Base-by-base conservation (phyloP, 2,113 vertebrate species). In the Tichodroma muraria region DNA sequence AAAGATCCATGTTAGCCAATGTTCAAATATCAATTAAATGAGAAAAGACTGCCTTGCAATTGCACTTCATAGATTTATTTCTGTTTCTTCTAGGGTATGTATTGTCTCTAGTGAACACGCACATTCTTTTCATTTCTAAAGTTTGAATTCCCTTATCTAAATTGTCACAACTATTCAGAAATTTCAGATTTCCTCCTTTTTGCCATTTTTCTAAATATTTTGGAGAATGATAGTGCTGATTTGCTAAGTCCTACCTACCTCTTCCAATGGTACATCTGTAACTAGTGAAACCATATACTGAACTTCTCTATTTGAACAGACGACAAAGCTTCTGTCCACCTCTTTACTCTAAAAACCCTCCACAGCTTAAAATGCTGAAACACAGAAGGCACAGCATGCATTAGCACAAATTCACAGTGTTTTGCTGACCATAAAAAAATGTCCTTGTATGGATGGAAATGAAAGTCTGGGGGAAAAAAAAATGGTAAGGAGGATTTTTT, bases 1-100 rank as follows among this genome's bases (percentile, higher is more conserved):
- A 96, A 95, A 92, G 82, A 96, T 95, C 90, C 87, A 89, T 50
- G 89, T 60, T 84, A 85, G 76, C 68, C 94, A 86, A 88, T 45
- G 85, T 93, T 96, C 91, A 96, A 97, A 94, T 93, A 96, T 93
- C 97, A 96, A 94, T 96, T 95, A 96, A 96, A 95, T 80, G 70
- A 42, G 80, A 94, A 86, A 85, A 93, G 78, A 94, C 78, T 84
- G 94, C 49, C 49, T 91, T 92, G 77, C 88, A 97, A 90, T 80
- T 95, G 71, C 63, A 93, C 52, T 89, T 96, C 73, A 79, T 71
- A 96, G 90, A 96, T 93, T 94, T 93, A 75, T 38, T 97, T 96
- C 84, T 84, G 47, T 68, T 95, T 93, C 70, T 97, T 94, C 79
- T 33, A 85, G 38, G 59, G 54, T 81, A 82, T 59, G 70, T 52